Evolutionary conservation across 2,113 vertebrate genomes (phyloP).

Genomic region (Prietella phreatophila): DNA sequence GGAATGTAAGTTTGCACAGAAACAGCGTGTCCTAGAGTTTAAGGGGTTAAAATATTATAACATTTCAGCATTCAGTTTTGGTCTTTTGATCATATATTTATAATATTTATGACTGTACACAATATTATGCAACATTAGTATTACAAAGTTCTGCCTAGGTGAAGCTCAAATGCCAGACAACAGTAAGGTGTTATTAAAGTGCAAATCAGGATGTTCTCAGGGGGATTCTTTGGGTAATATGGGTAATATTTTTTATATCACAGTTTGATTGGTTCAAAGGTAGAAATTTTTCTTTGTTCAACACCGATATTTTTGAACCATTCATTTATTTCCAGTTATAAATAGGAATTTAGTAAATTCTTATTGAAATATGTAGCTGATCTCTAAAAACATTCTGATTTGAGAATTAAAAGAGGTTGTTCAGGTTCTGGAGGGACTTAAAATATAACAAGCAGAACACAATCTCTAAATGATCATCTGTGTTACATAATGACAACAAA

Average conservation of each 20-base stretch:
- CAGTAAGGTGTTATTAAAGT: neutral
- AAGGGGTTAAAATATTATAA: neutral
- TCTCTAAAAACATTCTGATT: conserved; percentile 17
- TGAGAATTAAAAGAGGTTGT: neutral
- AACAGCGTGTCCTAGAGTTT: neutral
- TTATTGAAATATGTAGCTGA: neutral
- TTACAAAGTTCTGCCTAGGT: neutral
- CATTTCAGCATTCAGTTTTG: neutral
- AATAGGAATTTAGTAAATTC: neutral
- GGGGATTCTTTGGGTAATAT: neutral
- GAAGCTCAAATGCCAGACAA: neutral
- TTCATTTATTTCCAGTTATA: neutral
- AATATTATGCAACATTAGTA: neutral
- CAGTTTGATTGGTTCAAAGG: neutral
- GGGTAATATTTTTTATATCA: neutral
- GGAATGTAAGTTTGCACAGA: neutral
- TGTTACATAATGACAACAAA: conserved; percentile 1
- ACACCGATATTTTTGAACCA: neutral
- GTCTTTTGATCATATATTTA: neutral
- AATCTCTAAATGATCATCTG: neutral
- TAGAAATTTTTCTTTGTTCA: neutral
- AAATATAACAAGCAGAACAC: neutral
- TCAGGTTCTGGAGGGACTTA: conserved; percentile 28
- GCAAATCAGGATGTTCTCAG: conserved; percentile 29
- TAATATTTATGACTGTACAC: neutral